Base-by-base conservation (phyloP, 2,888 invertebrate species). In the Drosophila colorata region DNA sequence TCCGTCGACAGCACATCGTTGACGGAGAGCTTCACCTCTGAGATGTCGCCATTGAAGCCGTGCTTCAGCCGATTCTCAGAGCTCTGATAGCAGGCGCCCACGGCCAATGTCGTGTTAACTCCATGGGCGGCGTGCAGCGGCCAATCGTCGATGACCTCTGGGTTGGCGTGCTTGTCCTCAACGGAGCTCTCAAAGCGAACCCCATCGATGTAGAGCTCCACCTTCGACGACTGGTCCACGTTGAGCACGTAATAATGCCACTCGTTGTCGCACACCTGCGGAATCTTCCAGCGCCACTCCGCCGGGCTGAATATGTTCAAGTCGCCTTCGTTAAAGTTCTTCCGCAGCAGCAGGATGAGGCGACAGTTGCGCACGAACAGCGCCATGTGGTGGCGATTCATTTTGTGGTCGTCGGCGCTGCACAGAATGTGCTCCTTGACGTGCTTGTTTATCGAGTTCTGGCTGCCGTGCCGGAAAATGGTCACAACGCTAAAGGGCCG, bases 141-240 rank as follows among this genome's bases (percentile, higher is more conserved):
- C 99, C 99, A 99, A 93, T 99, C 99, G 91, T 99, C 99, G 90
- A 99, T 98, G 48, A 99, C 97, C 93, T 99, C 99, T 0, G 98
- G 98, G 81, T 98, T 98, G 90, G 95, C 95, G 90, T 96, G 93
- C 73, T 92, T 90, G 69, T 92, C 92, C 25, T 92, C 92, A 2
- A 90, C 51, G 1, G 89, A 89, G 47, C 93, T 92, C 60, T 93
- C 93, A 78, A 92, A 92, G 16, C 83, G 88, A 0, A 85, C 95
- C 0, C 98, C 99, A 92, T 99, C 99, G 69, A 99, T 95, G 91
- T 95, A 97, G 67, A 99, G 93, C 73, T 95, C 95, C 46, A 98
- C 97, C 90, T 96, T 96, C 0, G 83, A 77, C 0, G 80, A 71
- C 94, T 98, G 97, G 79, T 98, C 96, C 4, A 99, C 96, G 91